Percentiles rank a stretch among this genome's conserved stretches.
These are phyloP conservation scores for Hyalella azteca DNA, from an alignment of 2,888 invertebrate species.

Conservation along the genomic window DNA sequence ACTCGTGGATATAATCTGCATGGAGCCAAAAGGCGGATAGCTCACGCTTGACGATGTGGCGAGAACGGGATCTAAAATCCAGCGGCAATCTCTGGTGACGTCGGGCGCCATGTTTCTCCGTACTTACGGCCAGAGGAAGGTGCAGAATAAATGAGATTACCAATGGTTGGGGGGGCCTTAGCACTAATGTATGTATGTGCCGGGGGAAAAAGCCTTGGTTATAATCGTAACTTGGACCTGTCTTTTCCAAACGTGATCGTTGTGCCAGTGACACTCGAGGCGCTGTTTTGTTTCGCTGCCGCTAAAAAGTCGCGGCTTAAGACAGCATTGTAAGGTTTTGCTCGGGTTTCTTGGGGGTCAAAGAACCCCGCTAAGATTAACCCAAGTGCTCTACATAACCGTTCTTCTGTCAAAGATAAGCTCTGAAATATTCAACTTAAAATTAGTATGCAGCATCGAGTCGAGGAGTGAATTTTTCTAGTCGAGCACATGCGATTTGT, in stretches of 20 bases:
- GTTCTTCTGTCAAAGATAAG: constrained; percentile 37
- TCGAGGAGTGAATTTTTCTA: constrained; percentile 16
- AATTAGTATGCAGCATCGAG: constrained; percentile 24
- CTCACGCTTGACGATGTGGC: neutral
- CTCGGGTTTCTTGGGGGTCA: neutral
- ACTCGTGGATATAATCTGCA: neutral
- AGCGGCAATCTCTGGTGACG: constrained; percentile 11
- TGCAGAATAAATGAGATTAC: constrained; percentile 32
- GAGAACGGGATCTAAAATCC: neutral
- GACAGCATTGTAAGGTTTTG: constrained; percentile 23
- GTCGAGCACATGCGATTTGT: neutral
- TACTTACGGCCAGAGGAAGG: constrained; percentile 23
- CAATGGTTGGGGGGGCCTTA: constrained; percentile 6
- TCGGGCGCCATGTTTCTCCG: neutral
- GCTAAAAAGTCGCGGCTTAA: constrained; percentile 3
- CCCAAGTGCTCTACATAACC: constrained; percentile 30
- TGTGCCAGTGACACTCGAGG: constrained; percentile 4
- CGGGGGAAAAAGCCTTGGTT: constrained; percentile 36
- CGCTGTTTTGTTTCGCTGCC: neutral
- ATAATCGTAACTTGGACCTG: constrained; percentile 36
- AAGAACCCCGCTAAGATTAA: constrained; percentile 24
- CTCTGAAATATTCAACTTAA: neutral
- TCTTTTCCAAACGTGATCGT: constrained; percentile 36
- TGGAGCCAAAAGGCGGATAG: neutral
- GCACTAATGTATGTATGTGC: constrained; percentile 37